Evolutionary conservation across 2,797 vertebrate species (phyloP), one percentile per base, ranked within the genome.

Genomic region (Champsocephalus gunnari): DNA sequence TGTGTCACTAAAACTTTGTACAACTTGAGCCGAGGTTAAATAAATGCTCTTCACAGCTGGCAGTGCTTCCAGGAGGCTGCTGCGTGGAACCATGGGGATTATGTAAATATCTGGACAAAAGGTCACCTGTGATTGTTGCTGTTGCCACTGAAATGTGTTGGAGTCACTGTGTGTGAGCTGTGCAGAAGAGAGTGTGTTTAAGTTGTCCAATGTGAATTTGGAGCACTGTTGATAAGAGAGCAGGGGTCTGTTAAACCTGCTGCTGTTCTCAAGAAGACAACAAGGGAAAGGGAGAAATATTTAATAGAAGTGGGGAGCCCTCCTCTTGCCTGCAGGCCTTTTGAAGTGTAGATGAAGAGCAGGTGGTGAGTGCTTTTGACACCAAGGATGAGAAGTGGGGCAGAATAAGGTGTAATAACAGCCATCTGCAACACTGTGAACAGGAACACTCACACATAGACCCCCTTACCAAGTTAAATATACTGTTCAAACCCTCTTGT

Each of bases 271-370:
- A 3, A 79, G 70, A 82, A 73, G 70, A 91, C 80, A 58, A 78
- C 78, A 80, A 63, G 62, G 71, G 51, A 65, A 41, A 57, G 24
- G 13, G 60, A 81, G 79, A 83, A 81, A 83, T 80, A 57, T 82
- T 62, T 81, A 55, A 81, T 65, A 62, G 74, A 69, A 69, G 78
- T 24, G 56, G 68, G 75, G 66, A 80, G 79, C 60, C 64, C 75
- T 87, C 75, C 51, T 77, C 67, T 63, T 43, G 77, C 78, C 81
- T 79, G 67, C 2, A 45, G 47, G 54, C 34, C 77, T 66, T 93
- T 92, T 92, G 84, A 92, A 90, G 93, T 92, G 83, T 53, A 91
- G 84, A 91, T 92, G 83, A 89, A 84, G 80, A 77, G 84, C 90
- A 93, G 84, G 85, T 88, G 87, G 68, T 17, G 71, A 84, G 81